Evolutionary conservation across 2,113 vertebrate species (phyloP), one percentile per base, ranked within the genome.

Genomic region (Solea senegalensis): DNA sequence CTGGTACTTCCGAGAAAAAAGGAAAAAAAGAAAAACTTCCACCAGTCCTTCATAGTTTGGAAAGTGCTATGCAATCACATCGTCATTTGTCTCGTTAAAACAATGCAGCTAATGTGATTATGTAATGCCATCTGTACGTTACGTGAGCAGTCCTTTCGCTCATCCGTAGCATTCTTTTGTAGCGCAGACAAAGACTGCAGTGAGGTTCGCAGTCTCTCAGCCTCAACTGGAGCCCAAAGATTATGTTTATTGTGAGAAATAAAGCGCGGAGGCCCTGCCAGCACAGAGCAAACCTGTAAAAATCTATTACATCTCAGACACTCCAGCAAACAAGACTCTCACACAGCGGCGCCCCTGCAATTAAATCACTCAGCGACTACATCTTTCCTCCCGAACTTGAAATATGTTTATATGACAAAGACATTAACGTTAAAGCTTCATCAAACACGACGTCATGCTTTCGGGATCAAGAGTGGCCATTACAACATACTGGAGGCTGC

Each of bases 401-500:
- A 86, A 80, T 68, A 77, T 89, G 86, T 92, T 90, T 90, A 84
- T 85, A 87, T 78, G 90, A 91, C 78, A 88, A 91, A 91, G 58
- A 87, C 75, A 84, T 86, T 85, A 85, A 82, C 78, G 76, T 88
- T 90, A 83, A 86, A 78, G 78, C 76, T 76, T 86, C 78, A 90
- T 89, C 77, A 77, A 76, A 73, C 67, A 73, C 63, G 55, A 90
- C 53, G 86, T 88, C 83, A 92, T 89, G 72, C 74, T 41, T 64
- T 54, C 63, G 62, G 69, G 53, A 74, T 55, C n/a, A 50, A 83
- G 69, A 83, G 83, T 15, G 74, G 72, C 60, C 80, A 89, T 93
- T 89, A 90, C 88, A 74, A 75, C 80, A 87, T 68, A 62, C 59
- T 90, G 90, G 90, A 89, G 83, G 82, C 78, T 65, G 65, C 46